Percentiles rank a stretch among this genome's conserved stretches.
phyloP scores from a whole-genome alignment of 2,113 vertebrate species.

The Pteronura brasiliensis region DNA sequence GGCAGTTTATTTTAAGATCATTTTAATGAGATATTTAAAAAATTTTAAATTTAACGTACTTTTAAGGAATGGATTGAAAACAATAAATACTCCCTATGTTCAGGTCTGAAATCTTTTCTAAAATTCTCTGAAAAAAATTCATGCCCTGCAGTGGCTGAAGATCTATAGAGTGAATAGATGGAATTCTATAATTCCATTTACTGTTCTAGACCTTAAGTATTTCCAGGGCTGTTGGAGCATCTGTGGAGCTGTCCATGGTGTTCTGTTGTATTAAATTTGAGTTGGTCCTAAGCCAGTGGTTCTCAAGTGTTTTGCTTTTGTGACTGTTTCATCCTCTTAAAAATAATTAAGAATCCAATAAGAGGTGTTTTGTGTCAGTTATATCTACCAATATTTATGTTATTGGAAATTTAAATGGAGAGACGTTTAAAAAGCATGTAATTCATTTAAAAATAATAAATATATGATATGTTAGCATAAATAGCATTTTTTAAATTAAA shows the following conservation, averaged over 20 bases:
- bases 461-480: neutral
- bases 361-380: neutral
- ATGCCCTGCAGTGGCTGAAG: neutral
- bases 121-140: neutral
- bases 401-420: neutral
- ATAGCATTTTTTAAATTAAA: neutral
- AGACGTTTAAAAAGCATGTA: neutral
- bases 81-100: neutral
- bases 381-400: neutral
- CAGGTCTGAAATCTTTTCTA: neutral
- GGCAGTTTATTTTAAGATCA: neutral
- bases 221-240: neutral
- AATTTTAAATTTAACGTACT: neutral
- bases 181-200: neutral
- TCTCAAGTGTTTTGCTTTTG: neutral
- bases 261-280: neutral
- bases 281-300: neutral
- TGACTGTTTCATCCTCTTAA: neutral
- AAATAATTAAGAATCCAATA: neutral
- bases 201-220: neutral
- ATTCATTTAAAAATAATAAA: neutral
- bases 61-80: neutral
- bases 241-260: neutral
- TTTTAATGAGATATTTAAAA: conserved; percentile 18
- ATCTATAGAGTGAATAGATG: neutral